These are phyloP conservation scores for Scolopax bukidnonensis DNA, from an alignment of 2,797 vertebrate species.

Conservation along the genomic window DNA sequence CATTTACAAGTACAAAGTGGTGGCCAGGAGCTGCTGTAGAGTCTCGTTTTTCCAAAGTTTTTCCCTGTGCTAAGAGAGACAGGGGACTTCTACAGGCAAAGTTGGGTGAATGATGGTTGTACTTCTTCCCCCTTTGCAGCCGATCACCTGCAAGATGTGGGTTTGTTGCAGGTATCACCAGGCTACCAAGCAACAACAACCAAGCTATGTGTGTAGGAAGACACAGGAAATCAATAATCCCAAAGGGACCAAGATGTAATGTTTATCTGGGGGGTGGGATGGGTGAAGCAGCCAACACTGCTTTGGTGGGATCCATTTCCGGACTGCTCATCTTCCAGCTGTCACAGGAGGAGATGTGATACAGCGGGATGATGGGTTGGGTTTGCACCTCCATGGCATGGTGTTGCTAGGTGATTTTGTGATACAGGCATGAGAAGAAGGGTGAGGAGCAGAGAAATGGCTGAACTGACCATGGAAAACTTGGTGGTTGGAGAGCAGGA, in stretches of 20 bases:
- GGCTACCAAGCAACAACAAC: background rate
- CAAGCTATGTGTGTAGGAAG: background rate
- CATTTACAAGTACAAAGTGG: background rate
- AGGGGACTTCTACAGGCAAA: background rate
- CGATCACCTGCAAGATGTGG: fast-evolving
- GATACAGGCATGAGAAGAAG: slow-evolving; percentile 43
- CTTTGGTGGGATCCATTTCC: slow-evolving; percentile 48
- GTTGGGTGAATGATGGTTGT: fast-evolving
- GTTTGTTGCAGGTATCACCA: background rate
- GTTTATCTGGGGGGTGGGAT: background rate
- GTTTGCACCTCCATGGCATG: slow-evolving; percentile 6
- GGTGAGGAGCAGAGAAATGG: slow-evolving; percentile 40
- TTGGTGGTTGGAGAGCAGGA: background rate
- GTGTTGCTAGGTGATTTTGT: slow-evolving; percentile 71
- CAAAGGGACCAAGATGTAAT: background rate
- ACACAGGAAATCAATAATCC: fast-evolving
- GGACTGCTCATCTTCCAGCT: slow-evolving; percentile 70
- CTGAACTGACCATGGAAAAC: background rate
- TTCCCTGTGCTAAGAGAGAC: background rate
- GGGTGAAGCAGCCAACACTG: slow-evolving; percentile 43
- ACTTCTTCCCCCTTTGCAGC: background rate
- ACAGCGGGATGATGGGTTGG: background rate
- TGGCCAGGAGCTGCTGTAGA: background rate
- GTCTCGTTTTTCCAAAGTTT: background rate
- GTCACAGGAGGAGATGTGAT: slow-evolving; percentile 60